Evolutionary conservation across 2,113 vertebrate genomes (phyloP), one percentile per base, ranked within the genome.

Genomic region (zebrafish (Danio rerio)): DNA sequence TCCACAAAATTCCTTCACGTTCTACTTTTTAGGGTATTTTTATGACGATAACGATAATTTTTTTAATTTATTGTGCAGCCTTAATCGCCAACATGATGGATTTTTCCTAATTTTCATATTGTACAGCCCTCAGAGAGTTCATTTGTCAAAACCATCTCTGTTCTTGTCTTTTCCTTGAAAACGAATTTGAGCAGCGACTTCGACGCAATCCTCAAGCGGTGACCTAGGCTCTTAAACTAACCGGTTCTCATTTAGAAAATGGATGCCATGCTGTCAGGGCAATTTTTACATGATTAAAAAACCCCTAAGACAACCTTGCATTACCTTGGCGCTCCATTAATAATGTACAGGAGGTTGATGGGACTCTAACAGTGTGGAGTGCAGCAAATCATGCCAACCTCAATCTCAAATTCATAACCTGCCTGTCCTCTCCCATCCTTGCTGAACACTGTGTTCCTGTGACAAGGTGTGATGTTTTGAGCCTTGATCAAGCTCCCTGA

Each of bases 271-370:
- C 80, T 75, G 80, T 82, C 80, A 83, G 73, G 81, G 66, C 74
- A 49, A 70, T 76, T 83, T 82, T 83, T 83, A n/a, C 72, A 83
- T 83, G 81, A 83, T 77, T 83, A 78, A 83, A 83, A 83, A 76
- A 83, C 16, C 62, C 66, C 81, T 49, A 59, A 83, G 72, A 77
- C 81, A 76, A 78, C 73, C 81, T 78, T 77, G 81, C 73, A 61
- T 77, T 83, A 85, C 61, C 40, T 75, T 50, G 61, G 68, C 12
- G 45, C 75, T 79, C 76, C 61, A 31, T 85, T 85, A 83, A 75
- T 85, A 85, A 80, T 80, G 65, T 45, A 62, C 76, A 79, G 59
- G 63, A 66, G 52, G 63, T 56, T 85, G 84, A 82, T 73, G 65
- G 72, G 56, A 81, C 58, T 84, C 66, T 42, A 74, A 66, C 71